Conservation (phyloP, 2,888 invertebrate species). For the Drosophila borborema region DNA sequence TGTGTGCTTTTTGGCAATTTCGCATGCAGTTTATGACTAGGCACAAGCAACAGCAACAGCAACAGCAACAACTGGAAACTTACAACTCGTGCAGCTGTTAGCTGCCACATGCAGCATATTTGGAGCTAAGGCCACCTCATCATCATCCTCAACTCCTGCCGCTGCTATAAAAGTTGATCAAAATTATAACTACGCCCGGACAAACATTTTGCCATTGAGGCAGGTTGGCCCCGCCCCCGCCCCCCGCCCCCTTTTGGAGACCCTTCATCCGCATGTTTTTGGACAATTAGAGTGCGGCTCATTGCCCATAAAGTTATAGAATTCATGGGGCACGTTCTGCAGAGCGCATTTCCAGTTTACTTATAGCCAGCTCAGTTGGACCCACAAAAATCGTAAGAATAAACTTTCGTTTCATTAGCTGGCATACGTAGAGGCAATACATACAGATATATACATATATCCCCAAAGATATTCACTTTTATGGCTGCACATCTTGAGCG, state of each 20-base stretch:
- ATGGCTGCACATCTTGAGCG: slow-evolving; percentile 41
- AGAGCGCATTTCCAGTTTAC: slow-evolving; percentile 68
- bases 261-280: slow-evolving; percentile 27
- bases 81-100: slow-evolving; percentile 66
- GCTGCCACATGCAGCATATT: slow-evolving; percentile 50
- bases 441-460: neutral
- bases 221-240: slow-evolving; percentile 26
- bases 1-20: slow-evolving; percentile 72
- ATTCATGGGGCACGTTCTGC: slow-evolving; percentile 73
- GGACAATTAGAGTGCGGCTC: slow-evolving; percentile 71
- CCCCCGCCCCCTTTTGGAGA: neutral
- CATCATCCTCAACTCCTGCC: slow-evolving; percentile 1
- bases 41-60: slow-evolving; percentile 31
- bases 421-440: neutral
- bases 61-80: slow-evolving; percentile 28
- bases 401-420: slow-evolving; percentile 71
- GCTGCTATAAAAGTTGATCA: slow-evolving; percentile 76
- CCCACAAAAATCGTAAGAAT: neutral
- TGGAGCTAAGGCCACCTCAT: slow-evolving; percentile 1
- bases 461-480: slow-evolving; percentile 40
- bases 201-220: slow-evolving; percentile 59
- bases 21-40: slow-evolving; percentile 75
- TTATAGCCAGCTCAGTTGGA: slow-evolving; percentile 61
- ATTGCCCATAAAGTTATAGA: slow-evolving; percentile 78
- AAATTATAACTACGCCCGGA: slow-evolving; percentile 72